Evolutionary conservation across 2,888 invertebrate genomes (phyloP), one percentile per base, ranked within the genome.

Genomic region (Dicyrtomina minuta): DNA sequence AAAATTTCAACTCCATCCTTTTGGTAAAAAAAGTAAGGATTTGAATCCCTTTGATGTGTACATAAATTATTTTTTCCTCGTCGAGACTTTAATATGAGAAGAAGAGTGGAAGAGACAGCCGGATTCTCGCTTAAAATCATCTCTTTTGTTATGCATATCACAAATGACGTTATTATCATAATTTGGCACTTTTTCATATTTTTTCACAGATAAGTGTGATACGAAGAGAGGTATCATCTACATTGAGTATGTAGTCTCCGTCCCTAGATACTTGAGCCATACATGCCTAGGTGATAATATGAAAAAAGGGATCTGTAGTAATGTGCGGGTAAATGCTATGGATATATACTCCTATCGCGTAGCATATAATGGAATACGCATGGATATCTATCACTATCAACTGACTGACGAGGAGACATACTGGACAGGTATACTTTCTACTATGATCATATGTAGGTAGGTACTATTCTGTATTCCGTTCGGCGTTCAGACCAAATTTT

Each of bases 61-160:
- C 65, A 68, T 64, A 62, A 55, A 68, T 56, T 56, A 46, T 58
- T 62, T 68, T 68, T 53, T 51, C 51, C 60, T 41, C 66, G 46
- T 56, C 53, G 58, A 24, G 39, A 44, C 62, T 26, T 24, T 59
- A 33, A 33, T 39, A 33, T 39, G n/a, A n/a, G n/a, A n/a, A n/a
- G n/a, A 20, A 56, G 58, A 62, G 66, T 33, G 22, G 26, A 27
- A 72, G 65, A 72, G 72, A 70, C 72, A 74, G 72, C 72, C 73
- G 75, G 75, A 73, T 75, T 75, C 73, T 73, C 73, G 72, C 73
- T 72, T 73, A 75, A 73, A 73, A 73, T 72, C 75, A 75, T 73
- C 75, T 75, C 75, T 73, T 74, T 75, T 75, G 75, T 75, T 72
- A 75, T 75, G 75, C 73, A 75, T 75, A 75, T 75, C 75, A 73